These are phyloP conservation scores for Papilio protenor DNA, from an alignment of 2,888 invertebrate species.

Conservation along the genomic window DNA sequence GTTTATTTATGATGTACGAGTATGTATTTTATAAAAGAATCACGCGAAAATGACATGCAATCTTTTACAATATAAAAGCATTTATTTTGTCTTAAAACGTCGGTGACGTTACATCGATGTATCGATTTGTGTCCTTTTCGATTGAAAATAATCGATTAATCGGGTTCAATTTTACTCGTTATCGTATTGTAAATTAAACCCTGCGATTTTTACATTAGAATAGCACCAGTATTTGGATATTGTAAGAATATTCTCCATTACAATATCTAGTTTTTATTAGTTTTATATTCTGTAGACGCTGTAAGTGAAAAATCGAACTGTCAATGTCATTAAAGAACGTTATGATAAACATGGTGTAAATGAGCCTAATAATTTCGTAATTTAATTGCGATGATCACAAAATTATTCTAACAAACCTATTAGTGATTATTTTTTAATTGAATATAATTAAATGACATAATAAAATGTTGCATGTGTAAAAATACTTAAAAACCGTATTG, in stretches of 20 bases:
- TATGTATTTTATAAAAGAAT: constrained; percentile 64
- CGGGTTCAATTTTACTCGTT: constrained; percentile 63
- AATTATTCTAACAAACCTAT: background rate
- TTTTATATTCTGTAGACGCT: constrained; percentile 72
- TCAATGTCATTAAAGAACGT: constrained; percentile 48
- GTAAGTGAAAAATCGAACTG: constrained; percentile 57
- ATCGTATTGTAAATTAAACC: constrained; percentile 66
- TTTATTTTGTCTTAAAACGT: constrained; percentile 61
- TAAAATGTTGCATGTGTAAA: constrained; percentile 2
- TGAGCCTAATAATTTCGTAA: constrained; percentile 3
- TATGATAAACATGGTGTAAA: constrained; percentile 21
- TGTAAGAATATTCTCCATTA: constrained; percentile 70
- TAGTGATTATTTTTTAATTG: background rate
- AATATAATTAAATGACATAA: background rate
- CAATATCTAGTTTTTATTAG: constrained; percentile 73
- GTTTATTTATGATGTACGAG: constrained; percentile 74
- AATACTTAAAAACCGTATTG: constrained; percentile 23
- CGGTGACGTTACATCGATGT: constrained; percentile 51
- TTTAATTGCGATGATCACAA: background rate
- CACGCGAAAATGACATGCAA: constrained; percentile 67
- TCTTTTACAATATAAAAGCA: constrained; percentile 60
- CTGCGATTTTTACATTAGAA: constrained; percentile 68
- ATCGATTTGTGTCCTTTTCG: constrained; percentile 69
- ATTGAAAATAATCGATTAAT: constrained; percentile 63
- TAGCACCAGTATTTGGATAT: constrained; percentile 79